These are phyloP conservation scores for Mus musculus DNA, from an alignment of 2,113 vertebrate genomes.

Conservation along the genomic window GRCm39 chr11:74712501-74713000, in stretches of 20 bases:
- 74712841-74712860: background rate
- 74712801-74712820: background rate
- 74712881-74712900: no score
- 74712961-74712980: no score
- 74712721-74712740: constrained; percentile 13
- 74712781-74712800: constrained; percentile 24
- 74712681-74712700: constrained; percentile 29
- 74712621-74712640: constrained; percentile 46
- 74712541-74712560: background rate
- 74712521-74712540: constrained; percentile 71
- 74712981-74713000: no score
- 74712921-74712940: no score
- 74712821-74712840: background rate
- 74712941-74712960: no score
- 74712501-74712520: constrained; percentile 35
- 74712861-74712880: no score
- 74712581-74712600: constrained; percentile 8
- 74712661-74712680: constrained; percentile 10
- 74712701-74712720: background rate
- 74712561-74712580: background rate
- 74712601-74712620: constrained; percentile 61
- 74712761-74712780: background rate
- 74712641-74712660: constrained; percentile 60
- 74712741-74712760: background rate
- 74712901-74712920: no score